Evolutionary conservation across 2,113 vertebrate genomes (phyloP).

Genomic region (Ellobius talpinus): DNA sequence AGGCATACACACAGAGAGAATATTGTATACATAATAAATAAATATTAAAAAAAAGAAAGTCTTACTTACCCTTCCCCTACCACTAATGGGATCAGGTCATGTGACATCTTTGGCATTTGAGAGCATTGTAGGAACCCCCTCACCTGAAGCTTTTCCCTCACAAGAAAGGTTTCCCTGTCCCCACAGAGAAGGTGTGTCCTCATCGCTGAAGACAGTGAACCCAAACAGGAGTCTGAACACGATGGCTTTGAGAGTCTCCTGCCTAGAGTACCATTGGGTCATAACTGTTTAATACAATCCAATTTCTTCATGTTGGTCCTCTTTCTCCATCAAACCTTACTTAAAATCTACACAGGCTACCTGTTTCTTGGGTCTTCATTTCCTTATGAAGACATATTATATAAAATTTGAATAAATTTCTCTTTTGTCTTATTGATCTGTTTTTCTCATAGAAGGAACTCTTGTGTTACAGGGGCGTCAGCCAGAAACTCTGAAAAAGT

Average conservation of each 20-base stretch:
- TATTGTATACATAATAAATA: no score
- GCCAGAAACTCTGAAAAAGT: not conserved
- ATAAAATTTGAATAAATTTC: not conserved
- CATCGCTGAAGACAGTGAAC: not conserved
- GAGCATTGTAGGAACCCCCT: not conserved
- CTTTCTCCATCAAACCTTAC: not conserved
- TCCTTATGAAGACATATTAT: not conserved
- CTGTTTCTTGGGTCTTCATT: not conserved
- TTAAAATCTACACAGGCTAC: not conserved
- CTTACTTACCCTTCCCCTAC: not conserved
- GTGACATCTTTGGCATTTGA: not conserved
- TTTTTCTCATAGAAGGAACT: not conserved
- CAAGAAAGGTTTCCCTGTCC: not conserved
- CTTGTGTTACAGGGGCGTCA: not conserved
- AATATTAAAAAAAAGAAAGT: no score
- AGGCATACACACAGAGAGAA: no score
- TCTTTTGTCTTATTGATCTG: not conserved
- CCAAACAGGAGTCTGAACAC: not conserved
- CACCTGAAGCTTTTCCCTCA: not conserved
- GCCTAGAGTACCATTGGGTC: not conserved
- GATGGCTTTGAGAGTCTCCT: not conserved
- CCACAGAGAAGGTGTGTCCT: not conserved
- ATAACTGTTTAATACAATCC: not conserved
- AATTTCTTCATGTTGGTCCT: not conserved
- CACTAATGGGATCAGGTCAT: not conserved